Evolutionary conservation across 2,797 vertebrate species (phyloP), one percentile per base, ranked within the genome.

Genomic region (Chloroceryle inda): DNA sequence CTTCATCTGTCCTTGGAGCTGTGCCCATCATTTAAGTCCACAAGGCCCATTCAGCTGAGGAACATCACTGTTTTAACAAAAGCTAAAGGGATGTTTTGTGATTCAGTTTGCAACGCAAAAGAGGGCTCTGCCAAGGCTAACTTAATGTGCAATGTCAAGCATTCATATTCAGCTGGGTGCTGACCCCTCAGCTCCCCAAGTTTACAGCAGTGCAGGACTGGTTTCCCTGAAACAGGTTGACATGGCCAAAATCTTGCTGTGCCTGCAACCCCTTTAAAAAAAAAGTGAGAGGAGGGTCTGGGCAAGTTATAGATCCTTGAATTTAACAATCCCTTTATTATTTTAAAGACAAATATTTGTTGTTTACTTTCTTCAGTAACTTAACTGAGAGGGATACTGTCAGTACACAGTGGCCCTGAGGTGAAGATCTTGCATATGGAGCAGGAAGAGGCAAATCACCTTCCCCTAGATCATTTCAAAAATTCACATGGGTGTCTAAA

Each of bases 361-460:
- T 93, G 23, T 53, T 93, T 66, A 62, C 45, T 72, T 68, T 56
- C 71, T 68, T 82, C 38, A 89, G 17, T 59, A 42, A 8, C 24
- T 85, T 56, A 31, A 59, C 5, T 53, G 56, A 38, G 77, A 80
- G 40, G 8, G 19, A 55, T 44, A 4, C 6, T 67, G 9, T 13
- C 31, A 49, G 40, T n/a, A 56, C 37, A 3, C 22, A 29, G 20
- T 73, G 47, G 42, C 66, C 47, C 42, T 59, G 31, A 84, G 87
- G 67, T 82, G 58, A 81, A 83, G 17, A 44, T 66, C 42, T 75
- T 96, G 73, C 47, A 82, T 73, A 67, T 73, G 24, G 38, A 96
- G 35, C 31, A 94, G 37, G 29, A 75, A 81, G 42, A 94, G 35
- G 82, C 58, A 96, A 94, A 92, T 59, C 52, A 76, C 16, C 38